Conservation (phyloP, 2,797 vertebrate genomes). For the Ptychobarbus kaznakovi region DNA sequence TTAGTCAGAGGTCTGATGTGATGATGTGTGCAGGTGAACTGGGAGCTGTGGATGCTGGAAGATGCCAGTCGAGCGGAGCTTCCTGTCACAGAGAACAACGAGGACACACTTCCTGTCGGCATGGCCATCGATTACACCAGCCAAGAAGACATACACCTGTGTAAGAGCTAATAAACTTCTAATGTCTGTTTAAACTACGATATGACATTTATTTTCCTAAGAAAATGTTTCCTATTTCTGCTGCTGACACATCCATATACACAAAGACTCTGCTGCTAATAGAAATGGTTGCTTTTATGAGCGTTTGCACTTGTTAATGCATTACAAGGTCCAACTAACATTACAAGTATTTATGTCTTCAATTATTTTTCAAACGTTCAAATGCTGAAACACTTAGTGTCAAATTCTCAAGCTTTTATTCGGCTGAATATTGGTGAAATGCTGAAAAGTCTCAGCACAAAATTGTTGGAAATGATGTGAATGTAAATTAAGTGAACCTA, state of each 20-base stretch:
- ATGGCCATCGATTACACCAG: slow-evolving; percentile 91
- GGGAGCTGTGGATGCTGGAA: slow-evolving; percentile 94
- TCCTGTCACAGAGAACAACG: slow-evolving; percentile 88
- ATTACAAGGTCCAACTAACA: too few relatives aligned
- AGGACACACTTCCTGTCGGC: slow-evolving; percentile 93
- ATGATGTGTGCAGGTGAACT: slow-evolving; percentile 77
- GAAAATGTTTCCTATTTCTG: background rate
- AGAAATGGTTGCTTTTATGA: background rate
- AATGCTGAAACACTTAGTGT: background rate
- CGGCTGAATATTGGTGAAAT: background rate
- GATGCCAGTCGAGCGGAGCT: slow-evolving; percentile 93
- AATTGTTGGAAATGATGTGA: background rate
- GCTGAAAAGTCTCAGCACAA: background rate
- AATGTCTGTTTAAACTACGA: background rate
- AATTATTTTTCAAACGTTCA: too few relatives aligned
- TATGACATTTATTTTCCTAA: background rate
- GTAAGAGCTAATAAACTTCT: slow-evolving; percentile 76
- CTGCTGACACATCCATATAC: background rate
- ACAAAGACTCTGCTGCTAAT: background rate
- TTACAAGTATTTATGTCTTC: too few relatives aligned
- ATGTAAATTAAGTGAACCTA: background rate
- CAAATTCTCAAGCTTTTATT: background rate
- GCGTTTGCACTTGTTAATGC: too few relatives aligned
- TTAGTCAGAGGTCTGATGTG: background rate
- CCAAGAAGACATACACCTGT: slow-evolving; percentile 84